Base-by-base conservation (phyloP, 2,797 vertebrate species). In the Notoglanidium macrostoma region DNA sequence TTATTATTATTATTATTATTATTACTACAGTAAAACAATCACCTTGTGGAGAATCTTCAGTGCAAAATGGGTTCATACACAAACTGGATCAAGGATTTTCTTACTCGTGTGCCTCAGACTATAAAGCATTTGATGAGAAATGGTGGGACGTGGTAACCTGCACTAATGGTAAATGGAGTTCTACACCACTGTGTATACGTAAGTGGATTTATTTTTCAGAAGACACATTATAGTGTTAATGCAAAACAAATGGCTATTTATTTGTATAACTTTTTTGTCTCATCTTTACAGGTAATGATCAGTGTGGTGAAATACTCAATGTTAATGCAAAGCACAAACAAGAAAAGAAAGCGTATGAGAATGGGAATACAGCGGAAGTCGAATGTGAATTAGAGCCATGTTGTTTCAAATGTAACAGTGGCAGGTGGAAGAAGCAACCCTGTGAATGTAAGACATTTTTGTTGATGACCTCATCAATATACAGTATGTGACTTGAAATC, bases 261-360 rank as follows among this genome's bases (percentile, higher is more conserved):
- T 14, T 88, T 14, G 19, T 49, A 26, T 19, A 40, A 15, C 29
- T 63, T 65, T 10, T 51, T 81, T 77, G 0, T 1, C 81, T 40
- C n/a, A 46, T 63, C 32, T 67, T 79, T 85, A 78, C 65, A 95
- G 95, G 0, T 5, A 0, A 88, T 0, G 23, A 0, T 0, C 0
- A 0, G 0, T 95, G 95, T 91, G 89, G 88, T 46, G 1, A 81
- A 55, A 0, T 59, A 80, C 94, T 92, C 68, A 29, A 0, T 1
- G 90, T 93, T 74, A 74, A 94, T 68, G 85, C 82, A 17, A 26
- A 1, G 19, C 8, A 0, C 0, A 44, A 2, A 0, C 0, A 0
- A 65, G 0, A 0, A 65, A 65, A 82, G 23, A 29, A 8, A 1
- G 3, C 0, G n/a, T 81, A 88, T 40, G 0, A 0, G 0, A 0